These are phyloP conservation scores for Epistrophella euchroma DNA, from an alignment of 2,888 invertebrate species.

Conservation along the genomic window DNA sequence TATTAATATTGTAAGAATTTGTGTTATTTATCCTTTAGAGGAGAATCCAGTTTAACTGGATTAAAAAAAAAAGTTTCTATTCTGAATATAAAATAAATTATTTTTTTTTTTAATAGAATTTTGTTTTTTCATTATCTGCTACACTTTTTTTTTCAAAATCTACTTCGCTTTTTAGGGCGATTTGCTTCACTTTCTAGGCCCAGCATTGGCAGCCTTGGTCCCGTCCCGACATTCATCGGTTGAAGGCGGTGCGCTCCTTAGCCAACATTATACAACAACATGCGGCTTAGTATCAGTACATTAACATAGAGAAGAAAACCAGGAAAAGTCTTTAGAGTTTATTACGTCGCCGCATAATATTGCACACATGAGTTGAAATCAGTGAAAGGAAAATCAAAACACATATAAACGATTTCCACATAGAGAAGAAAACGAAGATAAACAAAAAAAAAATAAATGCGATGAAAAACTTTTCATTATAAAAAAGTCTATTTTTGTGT, in stretches of 20 bases:
- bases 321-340: constrained; percentile 55
- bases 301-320: constrained; percentile 61
- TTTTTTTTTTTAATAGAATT: too few relatives aligned
- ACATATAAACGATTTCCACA: constrained; percentile 44
- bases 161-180: too few relatives aligned
- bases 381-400: constrained; percentile 65
- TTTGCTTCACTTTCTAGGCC: too few relatives aligned
- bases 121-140: too few relatives aligned
- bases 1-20: too few relatives aligned
- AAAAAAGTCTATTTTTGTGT: not conserved
- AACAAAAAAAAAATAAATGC: not conserved
- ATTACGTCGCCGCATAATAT: constrained; percentile 53
- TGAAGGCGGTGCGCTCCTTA: not conserved
- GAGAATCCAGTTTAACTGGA: too few relatives aligned
- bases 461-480: not conserved
- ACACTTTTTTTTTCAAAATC: too few relatives aligned
- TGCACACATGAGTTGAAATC: constrained; percentile 58
- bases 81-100: too few relatives aligned
- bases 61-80: too few relatives aligned
- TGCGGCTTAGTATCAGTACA: not conserved
- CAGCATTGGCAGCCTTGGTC: too few relatives aligned
- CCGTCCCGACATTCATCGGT: constrained; percentile 1
- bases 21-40: too few relatives aligned
- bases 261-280: not conserved
- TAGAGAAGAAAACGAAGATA: constrained; percentile 21